Base-by-base conservation (phyloP, 2,113 vertebrate genomes). In the Himantopus leucocephalus region DNA sequence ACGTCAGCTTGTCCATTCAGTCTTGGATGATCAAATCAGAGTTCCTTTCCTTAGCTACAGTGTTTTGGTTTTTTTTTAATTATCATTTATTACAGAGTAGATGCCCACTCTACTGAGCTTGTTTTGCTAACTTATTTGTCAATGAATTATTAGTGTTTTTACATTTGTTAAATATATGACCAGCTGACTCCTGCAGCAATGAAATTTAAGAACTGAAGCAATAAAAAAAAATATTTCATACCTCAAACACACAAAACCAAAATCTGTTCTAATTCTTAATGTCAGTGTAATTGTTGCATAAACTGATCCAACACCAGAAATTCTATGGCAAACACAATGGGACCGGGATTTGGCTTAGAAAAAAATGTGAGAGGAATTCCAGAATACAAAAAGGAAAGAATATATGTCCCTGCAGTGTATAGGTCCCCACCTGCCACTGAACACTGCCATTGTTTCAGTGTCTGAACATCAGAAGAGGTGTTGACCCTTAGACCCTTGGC, bases 201-300 rank as follows among this genome's bases (percentile, higher is more conserved):
- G 21, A 52, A 29, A 62, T 84, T n/a, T 43, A 43, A 76, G 29
- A 87, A 77, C 48, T 35, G 52, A 79, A 91, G 9, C 13, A 70
- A 73, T 2, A 1, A 45, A 41, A 78, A 43, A 55, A 50, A 22
- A 1, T 4, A 37, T 14, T 37, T 84, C 12, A 52, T 73, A 52
- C 10, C 5, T 17, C 13, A 39, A 80, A 26, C 17, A 67, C 10
- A 41, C 3, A 5, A 88, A 70, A 30, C 0, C 0, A 76, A 80
- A 76, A 45, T 35, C 32, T 47, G 11, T 35, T 71, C 9, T 76
- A 34, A 3, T 52, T 77, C n/a, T 60, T 63, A 78, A 53, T 56
- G 39, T 39, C 39, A 39, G 1, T 83, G 18, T 30, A 59, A 59
- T 29, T 34, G 29, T 55, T 68, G 32, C 0, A 1, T 53, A 80